Evolutionary conservation across 2,113 vertebrate genomes (phyloP).

Genomic region (Pseudorectes ferrugineus): DNA sequence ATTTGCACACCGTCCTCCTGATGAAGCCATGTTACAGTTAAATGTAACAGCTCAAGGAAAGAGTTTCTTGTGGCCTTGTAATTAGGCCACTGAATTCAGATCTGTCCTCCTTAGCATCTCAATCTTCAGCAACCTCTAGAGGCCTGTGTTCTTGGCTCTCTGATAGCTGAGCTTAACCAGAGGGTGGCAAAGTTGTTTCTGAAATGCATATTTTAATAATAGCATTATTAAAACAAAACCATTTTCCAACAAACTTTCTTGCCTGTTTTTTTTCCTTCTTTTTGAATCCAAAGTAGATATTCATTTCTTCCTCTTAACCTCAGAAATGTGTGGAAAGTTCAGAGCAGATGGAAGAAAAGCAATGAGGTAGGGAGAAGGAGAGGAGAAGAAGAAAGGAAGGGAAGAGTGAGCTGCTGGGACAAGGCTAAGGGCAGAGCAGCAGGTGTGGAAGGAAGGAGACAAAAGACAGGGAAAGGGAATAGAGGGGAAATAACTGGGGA

Average conservation of each 20-base stretch:
- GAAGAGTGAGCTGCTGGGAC: not conserved
- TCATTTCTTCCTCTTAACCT: not conserved
- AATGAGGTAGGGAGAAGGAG: not conserved
- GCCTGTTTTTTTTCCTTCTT: not conserved
- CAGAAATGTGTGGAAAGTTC: not conserved
- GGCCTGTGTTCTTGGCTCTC: not conserved
- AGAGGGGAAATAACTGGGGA: not conserved
- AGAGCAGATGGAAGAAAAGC: not conserved
- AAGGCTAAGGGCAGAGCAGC: not conserved
- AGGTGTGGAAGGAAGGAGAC: constrained; percentile 14
- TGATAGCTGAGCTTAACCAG: not conserved
- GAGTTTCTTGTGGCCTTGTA: not conserved
- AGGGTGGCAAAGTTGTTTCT: not conserved
- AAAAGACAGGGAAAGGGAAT: not conserved
- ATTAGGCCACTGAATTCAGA: not conserved
- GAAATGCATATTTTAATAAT: not conserved
- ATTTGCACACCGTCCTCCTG: not conserved
- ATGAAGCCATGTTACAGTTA: not conserved
- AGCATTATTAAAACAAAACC: not conserved
- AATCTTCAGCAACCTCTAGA: not conserved
- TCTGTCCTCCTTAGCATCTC: not conserved
- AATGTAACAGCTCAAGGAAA: not conserved
- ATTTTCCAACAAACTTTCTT: not conserved
- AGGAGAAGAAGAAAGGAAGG: not conserved
- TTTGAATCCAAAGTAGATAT: not conserved